Conservation (phyloP, 2,113 vertebrate genomes). For the Platysternon megacephalum region DNA sequence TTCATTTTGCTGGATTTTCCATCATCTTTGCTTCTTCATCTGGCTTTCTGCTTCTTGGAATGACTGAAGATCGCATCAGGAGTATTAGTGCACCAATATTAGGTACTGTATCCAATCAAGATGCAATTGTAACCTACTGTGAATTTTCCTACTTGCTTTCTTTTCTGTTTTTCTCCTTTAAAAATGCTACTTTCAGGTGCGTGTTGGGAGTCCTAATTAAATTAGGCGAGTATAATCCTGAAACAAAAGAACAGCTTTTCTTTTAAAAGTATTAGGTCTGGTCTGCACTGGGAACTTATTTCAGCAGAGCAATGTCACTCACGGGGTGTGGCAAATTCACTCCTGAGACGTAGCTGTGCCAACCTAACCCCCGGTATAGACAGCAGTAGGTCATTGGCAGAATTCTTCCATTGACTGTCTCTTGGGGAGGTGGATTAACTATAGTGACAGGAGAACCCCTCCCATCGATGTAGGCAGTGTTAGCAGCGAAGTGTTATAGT, state of each 20-base stretch:
- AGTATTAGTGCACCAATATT: conserved; percentile 95
- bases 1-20: conserved; percentile 83
- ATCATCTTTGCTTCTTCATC: conserved; percentile 79
- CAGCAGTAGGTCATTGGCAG: not conserved
- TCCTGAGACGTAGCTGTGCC: not conserved
- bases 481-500: not conserved
- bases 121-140: conserved; percentile 17
- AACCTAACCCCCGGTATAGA: not conserved
- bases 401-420: not conserved
- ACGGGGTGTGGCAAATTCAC: not conserved
- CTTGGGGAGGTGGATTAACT: not conserved
- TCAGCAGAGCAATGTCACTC: not conserved
- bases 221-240: not conserved
- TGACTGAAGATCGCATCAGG: conserved; percentile 91
- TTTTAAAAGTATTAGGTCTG: not conserved
- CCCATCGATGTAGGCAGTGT: not conserved
- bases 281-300: not conserved
- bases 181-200: not conserved
- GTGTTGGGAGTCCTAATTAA: not conserved
- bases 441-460: not conserved
- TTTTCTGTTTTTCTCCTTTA: not conserved
- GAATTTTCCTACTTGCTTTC: conserved; percentile 12
- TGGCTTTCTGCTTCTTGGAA: conserved; percentile 84
- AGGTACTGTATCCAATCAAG: conserved; percentile 88
- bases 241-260: conserved; percentile 10